Percentiles rank a stretch among this genome's conserved stretches.
Conservation (phyloP, 2,113 vertebrate species). For the Larimichthys polyactis region DNA sequence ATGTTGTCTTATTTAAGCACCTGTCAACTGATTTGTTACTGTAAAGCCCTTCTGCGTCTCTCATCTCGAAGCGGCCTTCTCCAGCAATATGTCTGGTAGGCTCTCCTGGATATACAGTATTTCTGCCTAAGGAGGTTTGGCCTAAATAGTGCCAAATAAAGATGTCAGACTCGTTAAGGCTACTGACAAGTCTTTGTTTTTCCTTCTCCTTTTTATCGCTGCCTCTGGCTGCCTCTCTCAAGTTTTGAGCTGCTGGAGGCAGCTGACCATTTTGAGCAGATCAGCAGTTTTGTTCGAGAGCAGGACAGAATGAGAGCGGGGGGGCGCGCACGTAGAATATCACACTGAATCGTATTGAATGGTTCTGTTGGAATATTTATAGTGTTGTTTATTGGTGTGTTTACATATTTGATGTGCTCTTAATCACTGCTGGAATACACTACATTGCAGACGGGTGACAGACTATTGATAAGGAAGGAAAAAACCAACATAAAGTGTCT, state of each 20-base stretch:
- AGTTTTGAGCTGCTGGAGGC: constrained; percentile 61
- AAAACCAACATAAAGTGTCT: background rate
- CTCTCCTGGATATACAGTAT: constrained; percentile 48
- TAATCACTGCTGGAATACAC: background rate
- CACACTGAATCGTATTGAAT: background rate
- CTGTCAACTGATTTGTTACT: constrained; percentile 77
- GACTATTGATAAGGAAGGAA: background rate
- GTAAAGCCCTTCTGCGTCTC: constrained; percentile 71
- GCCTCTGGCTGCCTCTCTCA: constrained; percentile 54
- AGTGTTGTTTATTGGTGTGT: constrained; percentile 6
- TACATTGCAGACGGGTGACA: background rate
- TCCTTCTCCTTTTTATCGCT: constrained; percentile 26
- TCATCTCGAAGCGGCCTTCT: constrained; percentile 56
- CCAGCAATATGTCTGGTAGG: constrained; percentile 52
- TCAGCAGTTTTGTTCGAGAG: constrained; percentile 61
- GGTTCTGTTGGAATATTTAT: background rate
- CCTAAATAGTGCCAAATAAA: constrained; percentile 69
- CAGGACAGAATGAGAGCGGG: constrained; percentile 36
- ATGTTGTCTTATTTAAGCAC: constrained; percentile 81
- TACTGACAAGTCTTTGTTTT: constrained; percentile 64
- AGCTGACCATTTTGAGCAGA: constrained; percentile 57
- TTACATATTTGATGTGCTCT: background rate
- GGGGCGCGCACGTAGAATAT: background rate
- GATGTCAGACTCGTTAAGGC: constrained; percentile 68
- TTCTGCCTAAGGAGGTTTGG: constrained; percentile 59